These are phyloP conservation scores for Amphiprion clarkii DNA, from an alignment of 2,797 vertebrate genomes.

Conservation along the genomic window DNA sequence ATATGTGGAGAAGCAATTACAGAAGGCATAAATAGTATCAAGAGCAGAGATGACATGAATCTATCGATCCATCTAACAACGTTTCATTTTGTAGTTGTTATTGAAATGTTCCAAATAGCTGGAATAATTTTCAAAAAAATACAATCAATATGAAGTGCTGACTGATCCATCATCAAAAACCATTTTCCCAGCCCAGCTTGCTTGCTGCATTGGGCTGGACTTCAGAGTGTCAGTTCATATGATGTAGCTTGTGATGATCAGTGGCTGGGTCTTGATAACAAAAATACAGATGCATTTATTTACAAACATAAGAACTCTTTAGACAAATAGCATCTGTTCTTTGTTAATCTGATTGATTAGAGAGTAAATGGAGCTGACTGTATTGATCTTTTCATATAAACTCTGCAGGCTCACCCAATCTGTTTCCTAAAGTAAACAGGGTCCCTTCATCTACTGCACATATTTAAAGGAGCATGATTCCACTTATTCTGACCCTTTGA, in stretches of 20 bases:
- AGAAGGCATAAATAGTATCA: neutral
- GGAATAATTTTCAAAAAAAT: conserved; percentile 29
- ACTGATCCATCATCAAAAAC: conserved; percentile 37
- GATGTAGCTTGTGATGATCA: conserved; percentile 43
- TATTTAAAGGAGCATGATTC: conserved; percentile 33
- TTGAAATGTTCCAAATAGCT: conserved; percentile 44
- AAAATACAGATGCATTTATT: conserved; percentile 39
- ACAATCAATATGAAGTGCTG: conserved; percentile 26
- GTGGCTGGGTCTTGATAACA: conserved; percentile 30
- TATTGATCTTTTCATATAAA: conserved; percentile 53
- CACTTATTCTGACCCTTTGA: conserved; percentile 60
- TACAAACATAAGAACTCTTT: conserved; percentile 23
- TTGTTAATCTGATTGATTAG: conserved; percentile 41
- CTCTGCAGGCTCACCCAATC: conserved; percentile 29
- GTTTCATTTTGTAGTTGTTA: conserved; percentile 1
- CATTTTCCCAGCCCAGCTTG: neutral
- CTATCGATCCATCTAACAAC: neutral
- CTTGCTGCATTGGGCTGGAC: conserved; percentile 20
- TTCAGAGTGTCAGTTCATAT: conserved; percentile 17
- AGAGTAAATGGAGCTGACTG: conserved; percentile 19
- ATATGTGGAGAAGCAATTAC: neutral
- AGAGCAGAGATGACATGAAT: neutral
- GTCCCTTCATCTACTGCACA: conserved; percentile 11
- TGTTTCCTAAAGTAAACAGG: conserved; percentile 39
- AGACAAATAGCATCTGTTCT: conserved; percentile 27